Conservation (phyloP, 2,888 invertebrate genomes). For the Acanthacorydalis orientalis region DNA sequence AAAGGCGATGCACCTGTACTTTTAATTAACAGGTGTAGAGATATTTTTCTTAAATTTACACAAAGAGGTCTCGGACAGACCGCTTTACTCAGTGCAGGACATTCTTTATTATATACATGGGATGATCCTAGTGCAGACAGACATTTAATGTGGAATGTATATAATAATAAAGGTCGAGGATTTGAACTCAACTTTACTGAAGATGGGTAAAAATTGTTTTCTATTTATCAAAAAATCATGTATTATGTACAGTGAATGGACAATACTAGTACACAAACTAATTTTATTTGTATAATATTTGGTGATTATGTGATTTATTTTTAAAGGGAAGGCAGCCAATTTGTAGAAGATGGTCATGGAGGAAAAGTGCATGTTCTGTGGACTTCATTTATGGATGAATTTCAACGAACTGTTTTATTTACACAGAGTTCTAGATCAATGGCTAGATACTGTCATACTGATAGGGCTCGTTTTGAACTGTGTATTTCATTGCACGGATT, state of each 20-base stretch:
- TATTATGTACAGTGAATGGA: too few relatives aligned
- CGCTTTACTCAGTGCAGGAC: slow-evolving; percentile 56
- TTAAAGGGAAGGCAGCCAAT: slow-evolving; percentile 28
- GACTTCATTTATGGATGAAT: slow-evolving; percentile 60
- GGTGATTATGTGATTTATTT: too few relatives aligned
- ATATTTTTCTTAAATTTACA: slow-evolving; percentile 62
- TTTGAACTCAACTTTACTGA: slow-evolving; percentile 54
- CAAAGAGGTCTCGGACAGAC: slow-evolving; percentile 46
- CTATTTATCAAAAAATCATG: slow-evolving; percentile 11
- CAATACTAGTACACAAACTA: too few relatives aligned
- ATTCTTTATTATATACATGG: slow-evolving; percentile 69
- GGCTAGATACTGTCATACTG: slow-evolving; percentile 16
- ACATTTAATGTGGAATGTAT: slow-evolving; percentile 64
- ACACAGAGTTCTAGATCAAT: slow-evolving; percentile 49
- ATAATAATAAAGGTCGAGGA: slow-evolving; percentile 59
- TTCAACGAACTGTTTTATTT: slow-evolving; percentile 55
- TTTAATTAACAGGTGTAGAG: slow-evolving; percentile 70
- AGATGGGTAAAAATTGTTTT: slow-evolving; percentile 30
- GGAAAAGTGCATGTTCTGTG: slow-evolving; percentile 50
- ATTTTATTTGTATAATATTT: too few relatives aligned
- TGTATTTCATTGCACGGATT: slow-evolving; percentile 52
- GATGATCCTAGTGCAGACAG: slow-evolving; percentile 63
- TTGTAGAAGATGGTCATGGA: slow-evolving; percentile 17
- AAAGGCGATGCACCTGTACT: slow-evolving; percentile 67
- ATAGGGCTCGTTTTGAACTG: slow-evolving; percentile 48